A percentile compares a stretch with the other conserved stretches of the same genome.
Evolutionary conservation across 2,113 vertebrate species (phyloP).

Genomic region (Noctilio leporinus): DNA sequence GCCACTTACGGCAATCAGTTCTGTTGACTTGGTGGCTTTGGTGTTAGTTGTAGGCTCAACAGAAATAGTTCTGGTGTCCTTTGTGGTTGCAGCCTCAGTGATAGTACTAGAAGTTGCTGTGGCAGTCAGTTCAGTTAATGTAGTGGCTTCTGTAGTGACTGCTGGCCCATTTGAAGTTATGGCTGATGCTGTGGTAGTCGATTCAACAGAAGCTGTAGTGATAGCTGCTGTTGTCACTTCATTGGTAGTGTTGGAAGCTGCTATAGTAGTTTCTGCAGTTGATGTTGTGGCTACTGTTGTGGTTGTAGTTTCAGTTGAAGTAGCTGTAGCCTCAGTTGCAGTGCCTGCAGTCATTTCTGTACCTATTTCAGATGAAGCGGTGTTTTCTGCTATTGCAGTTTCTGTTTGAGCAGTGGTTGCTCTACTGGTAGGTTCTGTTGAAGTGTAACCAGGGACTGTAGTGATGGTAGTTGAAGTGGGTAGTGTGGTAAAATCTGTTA

Average conservation of each 20-base stretch:
- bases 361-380: not conserved
- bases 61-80: accelerated
- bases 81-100: not conserved
- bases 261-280: too few species aligned
- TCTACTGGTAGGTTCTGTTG: not conserved
- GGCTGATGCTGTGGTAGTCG: not conserved
- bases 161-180: not conserved
- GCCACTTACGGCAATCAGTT: not conserved
- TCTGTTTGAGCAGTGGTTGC: not conserved
- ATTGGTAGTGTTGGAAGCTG: not conserved
- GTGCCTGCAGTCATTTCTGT: accelerated
- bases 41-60: not conserved
- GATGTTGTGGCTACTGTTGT: not conserved
- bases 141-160: not conserved
- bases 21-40: not conserved
- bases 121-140: not conserved
- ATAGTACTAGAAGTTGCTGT: not conserved
- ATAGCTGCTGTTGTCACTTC: not conserved
- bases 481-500: not conserved
- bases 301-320: not conserved
- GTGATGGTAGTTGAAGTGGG: not conserved
- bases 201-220: not conserved
- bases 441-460: not conserved
- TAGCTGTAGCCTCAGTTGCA: not conserved
- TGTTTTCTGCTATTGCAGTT: not conserved